Percentiles rank a stretch among this genome's conserved stretches.
phyloP scores from a whole-genome alignment of 1,140 invertebrate species.

The Nixonia krombeini region DNA sequence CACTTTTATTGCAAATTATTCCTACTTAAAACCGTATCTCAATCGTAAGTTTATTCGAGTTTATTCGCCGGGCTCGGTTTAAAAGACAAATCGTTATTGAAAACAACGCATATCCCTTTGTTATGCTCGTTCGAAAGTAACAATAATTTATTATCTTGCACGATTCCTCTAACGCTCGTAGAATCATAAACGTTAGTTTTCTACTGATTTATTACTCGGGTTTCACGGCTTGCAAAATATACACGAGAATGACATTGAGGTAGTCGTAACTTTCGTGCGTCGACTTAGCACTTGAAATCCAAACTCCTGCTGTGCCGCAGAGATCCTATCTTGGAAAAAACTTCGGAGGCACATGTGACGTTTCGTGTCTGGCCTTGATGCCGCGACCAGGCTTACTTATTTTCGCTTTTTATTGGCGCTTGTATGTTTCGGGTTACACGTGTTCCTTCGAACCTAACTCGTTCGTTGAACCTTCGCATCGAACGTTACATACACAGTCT shows the following conservation, averaged over 20 bases:
- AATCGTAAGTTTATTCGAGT: no score
- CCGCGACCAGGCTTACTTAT: conserved; percentile 35
- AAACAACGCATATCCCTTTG: not conserved
- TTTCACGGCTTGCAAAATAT: no score
- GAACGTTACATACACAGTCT: not conserved
- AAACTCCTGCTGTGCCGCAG: conserved; percentile 41
- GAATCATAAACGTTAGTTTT: no score
- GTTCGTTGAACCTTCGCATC: conserved; percentile 25
- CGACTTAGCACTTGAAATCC: conserved; percentile 32
- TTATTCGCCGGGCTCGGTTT: no score
- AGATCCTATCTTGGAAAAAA: conserved; percentile 47
- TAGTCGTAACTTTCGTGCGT: conserved; percentile 14
- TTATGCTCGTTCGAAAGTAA: not conserved
- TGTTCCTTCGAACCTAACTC: conserved; percentile 22
- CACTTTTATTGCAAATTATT: no score
- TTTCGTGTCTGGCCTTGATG: conserved; percentile 32
- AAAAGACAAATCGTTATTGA: no score
- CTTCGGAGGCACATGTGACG: conserved; percentile 37
- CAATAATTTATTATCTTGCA: no score
- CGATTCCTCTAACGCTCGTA: no score
- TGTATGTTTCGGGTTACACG: conserved; percentile 21
- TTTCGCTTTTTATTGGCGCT: conserved; percentile 19
- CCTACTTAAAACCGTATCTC: no score
- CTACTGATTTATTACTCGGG: not conserved
- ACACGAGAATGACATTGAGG: no score